Conservation (phyloP, 2,797 vertebrate genomes). For the Gymnoscopelus microlampas region DNA sequence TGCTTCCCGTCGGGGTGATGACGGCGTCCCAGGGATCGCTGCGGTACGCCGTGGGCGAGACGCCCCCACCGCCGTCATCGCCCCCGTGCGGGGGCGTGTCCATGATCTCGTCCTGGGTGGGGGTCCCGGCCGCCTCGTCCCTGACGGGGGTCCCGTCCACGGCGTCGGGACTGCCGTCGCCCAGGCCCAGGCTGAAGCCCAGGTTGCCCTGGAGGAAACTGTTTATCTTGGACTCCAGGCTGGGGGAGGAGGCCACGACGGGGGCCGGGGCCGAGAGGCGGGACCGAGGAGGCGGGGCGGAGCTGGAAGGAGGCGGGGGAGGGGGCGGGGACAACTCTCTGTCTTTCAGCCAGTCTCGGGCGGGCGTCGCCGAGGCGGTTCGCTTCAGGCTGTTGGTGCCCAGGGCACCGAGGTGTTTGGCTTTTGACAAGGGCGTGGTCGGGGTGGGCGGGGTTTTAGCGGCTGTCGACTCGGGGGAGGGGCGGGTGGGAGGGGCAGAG, state of each 20-base stretch:
- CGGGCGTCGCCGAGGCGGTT: constrained; percentile 57
- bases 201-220: constrained; percentile 95
- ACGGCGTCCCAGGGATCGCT: constrained; percentile 89
- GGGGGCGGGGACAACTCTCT: constrained; percentile 63
- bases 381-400: constrained; percentile 66
- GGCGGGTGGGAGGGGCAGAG: constrained; percentile 63
- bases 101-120: constrained; percentile 99
- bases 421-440: constrained; percentile 75
- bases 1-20: constrained; percentile 77
- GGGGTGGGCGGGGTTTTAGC: constrained; percentile 83
- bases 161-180: constrained; percentile 82
- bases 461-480: constrained; percentile 77
- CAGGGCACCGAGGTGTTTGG: background rate
- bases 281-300: constrained; percentile 41
- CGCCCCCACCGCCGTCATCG: constrained; percentile 34
- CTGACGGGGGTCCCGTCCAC: constrained; percentile 94
- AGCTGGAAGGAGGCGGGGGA: constrained; percentile 54
- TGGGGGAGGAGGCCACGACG: constrained; percentile 77
- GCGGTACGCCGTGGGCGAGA: constrained; percentile 87
- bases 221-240: constrained; percentile 97
- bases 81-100: constrained; percentile 81
- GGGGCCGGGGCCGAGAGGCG: background rate
- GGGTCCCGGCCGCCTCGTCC: constrained; percentile 93
- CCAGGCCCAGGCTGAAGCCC: constrained; percentile 90
- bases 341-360: constrained; percentile 67